Conservation (phyloP, 2,888 invertebrate genomes). For the Notocelia uddmanniana region DNA sequence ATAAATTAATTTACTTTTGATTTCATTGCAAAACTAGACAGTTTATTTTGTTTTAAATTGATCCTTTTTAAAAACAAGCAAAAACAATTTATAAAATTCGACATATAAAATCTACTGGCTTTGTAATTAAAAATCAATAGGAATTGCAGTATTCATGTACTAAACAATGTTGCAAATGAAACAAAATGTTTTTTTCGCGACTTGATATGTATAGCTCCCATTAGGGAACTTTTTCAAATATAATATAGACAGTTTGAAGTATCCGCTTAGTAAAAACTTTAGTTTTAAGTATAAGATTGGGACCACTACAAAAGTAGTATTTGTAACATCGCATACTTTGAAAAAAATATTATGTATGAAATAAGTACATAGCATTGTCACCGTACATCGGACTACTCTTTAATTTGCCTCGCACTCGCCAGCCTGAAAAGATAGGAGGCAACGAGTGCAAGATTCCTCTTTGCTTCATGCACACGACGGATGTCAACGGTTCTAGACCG, state of each 20-base stretch:
- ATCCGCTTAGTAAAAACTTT: no score
- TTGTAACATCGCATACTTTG: neutral
- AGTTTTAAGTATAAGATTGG: neutral
- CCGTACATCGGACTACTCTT: conserved; percentile 38
- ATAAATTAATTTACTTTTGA: no score
- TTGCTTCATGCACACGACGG: conserved; percentile 36
- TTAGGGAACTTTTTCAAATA: neutral
- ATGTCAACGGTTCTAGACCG: conserved; percentile 32
- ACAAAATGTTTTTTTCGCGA: no score
- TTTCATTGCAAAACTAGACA: no score
- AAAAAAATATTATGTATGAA: neutral
- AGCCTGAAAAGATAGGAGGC: conserved; percentile 43
- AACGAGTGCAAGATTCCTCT: conserved; percentile 42
- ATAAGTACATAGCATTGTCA: conserved; percentile 27
- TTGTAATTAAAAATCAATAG: no score
- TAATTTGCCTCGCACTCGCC: conserved; percentile 45
- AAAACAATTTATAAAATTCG: no score
- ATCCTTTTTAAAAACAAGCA: no score
- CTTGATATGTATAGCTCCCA: neutral
- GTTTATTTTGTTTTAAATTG: no score
- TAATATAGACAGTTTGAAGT: neutral
- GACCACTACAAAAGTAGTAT: neutral
- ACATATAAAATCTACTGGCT: no score
- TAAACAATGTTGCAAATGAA: no score
- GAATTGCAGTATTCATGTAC: no score